phyloP scores from a whole-genome alignment of 2,888 invertebrate species.

The Lasioglossum malachurum region DNA sequence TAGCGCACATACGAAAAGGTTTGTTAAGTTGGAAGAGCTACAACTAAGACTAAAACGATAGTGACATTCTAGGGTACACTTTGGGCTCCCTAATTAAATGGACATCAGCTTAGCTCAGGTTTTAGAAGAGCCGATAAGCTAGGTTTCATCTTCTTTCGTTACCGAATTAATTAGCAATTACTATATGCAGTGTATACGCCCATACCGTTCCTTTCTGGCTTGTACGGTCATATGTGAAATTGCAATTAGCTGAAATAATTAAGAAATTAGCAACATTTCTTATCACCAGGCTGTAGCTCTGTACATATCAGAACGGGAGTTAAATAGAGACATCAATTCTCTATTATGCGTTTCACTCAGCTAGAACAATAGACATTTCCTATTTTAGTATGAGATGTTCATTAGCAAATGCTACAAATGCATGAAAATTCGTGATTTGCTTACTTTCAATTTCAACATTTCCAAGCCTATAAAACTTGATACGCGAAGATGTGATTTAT shows the following conservation, averaged over 20 bases:
- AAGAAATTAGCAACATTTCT: neutral
- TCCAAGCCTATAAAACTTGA: neutral
- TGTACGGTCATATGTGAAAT: neutral
- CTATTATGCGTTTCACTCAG: neutral
- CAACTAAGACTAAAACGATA: conserved; percentile 50
- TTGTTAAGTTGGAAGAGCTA: conserved; percentile 9
- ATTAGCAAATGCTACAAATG: neutral
- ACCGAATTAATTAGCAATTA: conserved; percentile 65
- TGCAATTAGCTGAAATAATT: neutral
- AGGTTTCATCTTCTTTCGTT: conserved; percentile 46
- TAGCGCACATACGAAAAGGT: neutral
- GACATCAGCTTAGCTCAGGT: conserved; percentile 60
- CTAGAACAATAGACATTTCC: neutral
- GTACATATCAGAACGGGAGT: neutral
- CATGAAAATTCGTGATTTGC: neutral
- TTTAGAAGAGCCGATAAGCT: conserved; percentile 64
- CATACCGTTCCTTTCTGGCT: conserved; percentile 31
- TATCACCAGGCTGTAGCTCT: neutral
- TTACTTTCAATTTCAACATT: neutral
- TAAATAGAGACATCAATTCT: neutral
- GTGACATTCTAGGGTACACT: conserved; percentile 50
- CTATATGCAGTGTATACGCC: conserved; percentile 5
- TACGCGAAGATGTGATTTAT: neutral
- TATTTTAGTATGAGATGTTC: neutral
- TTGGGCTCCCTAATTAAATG: conserved; percentile 66